A percentile compares a stretch with the other conserved stretches of the same genome.
phyloP scores from a whole-genome alignment of 2,113 vertebrate species.

The Menura novaehollandiae region DNA sequence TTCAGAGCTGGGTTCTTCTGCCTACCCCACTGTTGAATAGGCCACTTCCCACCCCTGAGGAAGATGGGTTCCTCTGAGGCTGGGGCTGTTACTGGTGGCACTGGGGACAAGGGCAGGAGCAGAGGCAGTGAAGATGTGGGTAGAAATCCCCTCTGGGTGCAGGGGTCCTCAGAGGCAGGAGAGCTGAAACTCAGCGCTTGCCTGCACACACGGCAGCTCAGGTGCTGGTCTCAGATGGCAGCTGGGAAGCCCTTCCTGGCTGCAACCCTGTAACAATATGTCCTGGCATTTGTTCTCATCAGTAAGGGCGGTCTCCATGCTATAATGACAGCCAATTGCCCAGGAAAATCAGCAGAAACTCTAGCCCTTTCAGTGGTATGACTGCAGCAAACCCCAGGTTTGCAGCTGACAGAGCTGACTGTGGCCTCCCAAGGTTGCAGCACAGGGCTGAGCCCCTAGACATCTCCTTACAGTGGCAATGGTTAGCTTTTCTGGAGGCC shows the following conservation, averaged over 20 bases:
- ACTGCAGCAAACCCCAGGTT: not conserved
- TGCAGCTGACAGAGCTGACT: fast-evolving
- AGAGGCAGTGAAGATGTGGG: not conserved
- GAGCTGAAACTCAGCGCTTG: not conserved
- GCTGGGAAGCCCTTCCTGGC: fast-evolving
- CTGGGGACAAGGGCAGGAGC: fast-evolving
- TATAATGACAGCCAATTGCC: not conserved
- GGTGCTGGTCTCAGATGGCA: fast-evolving
- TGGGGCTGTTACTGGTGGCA: too few species aligned
- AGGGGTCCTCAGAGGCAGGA: not conserved
- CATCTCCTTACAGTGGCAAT: not conserved
- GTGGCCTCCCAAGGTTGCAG: not conserved
- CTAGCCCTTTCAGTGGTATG: fast-evolving
- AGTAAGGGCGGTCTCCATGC: not conserved
- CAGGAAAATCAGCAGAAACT: not conserved
- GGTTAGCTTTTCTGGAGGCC: not conserved
- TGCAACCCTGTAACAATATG: not conserved
- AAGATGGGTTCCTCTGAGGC: not conserved
- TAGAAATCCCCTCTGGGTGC: not conserved
- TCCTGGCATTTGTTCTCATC: not conserved
- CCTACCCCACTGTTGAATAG: fast-evolving
- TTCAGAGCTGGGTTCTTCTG: not conserved
- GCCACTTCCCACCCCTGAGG: not conserved
- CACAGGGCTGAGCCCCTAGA: fast-evolving
- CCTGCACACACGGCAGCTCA: fast-evolving